Percentiles rank a stretch among this genome's conserved stretches.
Conservation (phyloP, 2,113 vertebrate species). For the Eleginops maclovinus region DNA sequence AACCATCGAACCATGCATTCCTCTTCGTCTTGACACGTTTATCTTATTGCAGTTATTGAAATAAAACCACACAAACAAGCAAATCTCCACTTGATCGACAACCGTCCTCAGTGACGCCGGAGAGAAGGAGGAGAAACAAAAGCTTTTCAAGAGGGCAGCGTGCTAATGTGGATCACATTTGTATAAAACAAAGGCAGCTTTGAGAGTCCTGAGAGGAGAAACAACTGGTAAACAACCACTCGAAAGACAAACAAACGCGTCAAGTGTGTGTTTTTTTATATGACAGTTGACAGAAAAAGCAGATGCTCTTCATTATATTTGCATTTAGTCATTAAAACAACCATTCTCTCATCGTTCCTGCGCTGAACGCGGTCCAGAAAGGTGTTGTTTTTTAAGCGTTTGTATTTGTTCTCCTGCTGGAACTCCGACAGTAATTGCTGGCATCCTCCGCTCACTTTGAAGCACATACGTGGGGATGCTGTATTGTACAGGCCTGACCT, state of each 20-base stretch:
- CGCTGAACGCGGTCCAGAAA: not conserved
- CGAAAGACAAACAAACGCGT: slow-evolving; percentile 22
- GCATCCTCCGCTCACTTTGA: slow-evolving; percentile 1
- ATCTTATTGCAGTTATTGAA: not conserved
- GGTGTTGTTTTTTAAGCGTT: not conserved
- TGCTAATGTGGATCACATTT: not conserved
- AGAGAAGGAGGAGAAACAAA: not conserved
- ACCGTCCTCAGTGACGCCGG: not conserved
- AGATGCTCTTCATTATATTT: slow-evolving; percentile 9
- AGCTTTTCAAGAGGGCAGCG: slow-evolving; percentile 1
- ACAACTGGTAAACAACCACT: slow-evolving; percentile 3
- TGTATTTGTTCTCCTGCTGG: not conserved
- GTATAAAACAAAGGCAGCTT: not conserved
- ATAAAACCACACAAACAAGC: slow-evolving; percentile 6
- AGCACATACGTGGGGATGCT: slow-evolving; percentile 9
- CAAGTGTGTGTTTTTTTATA: not conserved
- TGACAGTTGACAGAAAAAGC: not conserved
- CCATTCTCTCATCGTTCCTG: not conserved
- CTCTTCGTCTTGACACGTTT: slow-evolving; percentile 3
- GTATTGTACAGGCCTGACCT: slow-evolving; percentile 22
- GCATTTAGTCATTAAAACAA: not conserved
- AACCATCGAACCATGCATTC: not conserved
- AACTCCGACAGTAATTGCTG: not conserved
- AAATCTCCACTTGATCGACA: slow-evolving; percentile 19
- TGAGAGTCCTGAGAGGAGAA: slow-evolving; percentile 3